These are phyloP conservation scores for Cantharis lateralis DNA, from an alignment of 2,888 invertebrate genomes.

Conservation along the genomic window DNA sequence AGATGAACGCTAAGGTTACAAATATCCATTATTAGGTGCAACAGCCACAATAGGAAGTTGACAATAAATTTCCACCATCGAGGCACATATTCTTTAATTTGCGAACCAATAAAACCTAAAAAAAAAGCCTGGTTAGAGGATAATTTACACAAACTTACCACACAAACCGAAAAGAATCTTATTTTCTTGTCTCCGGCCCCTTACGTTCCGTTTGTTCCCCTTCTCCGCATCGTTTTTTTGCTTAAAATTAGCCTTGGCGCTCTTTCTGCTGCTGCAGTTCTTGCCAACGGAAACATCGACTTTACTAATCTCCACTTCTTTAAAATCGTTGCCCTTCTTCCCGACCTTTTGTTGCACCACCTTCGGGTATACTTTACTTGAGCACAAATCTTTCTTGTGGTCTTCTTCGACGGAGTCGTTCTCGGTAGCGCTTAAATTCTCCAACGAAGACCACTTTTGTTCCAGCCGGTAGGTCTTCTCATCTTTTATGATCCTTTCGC, in stretches of 20 bases:
- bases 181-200: slow-evolving; percentile 57
- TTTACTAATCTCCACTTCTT: slow-evolving; percentile 44
- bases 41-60: slow-evolving; percentile 74
- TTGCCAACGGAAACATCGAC: slow-evolving; percentile 45
- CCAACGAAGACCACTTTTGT: slow-evolving; percentile 66
- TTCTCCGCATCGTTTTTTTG: slow-evolving; percentile 48
- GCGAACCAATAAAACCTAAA: slow-evolving; percentile 52
- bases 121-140: slow-evolving; percentile 11
- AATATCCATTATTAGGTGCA: slow-evolving; percentile 79
- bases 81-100: slow-evolving; percentile 58
- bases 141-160: slow-evolving; percentile 7
- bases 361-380: slow-evolving; percentile 58
- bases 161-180: slow-evolving; percentile 49
- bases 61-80: slow-evolving; percentile 62
- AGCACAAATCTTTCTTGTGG: slow-evolving; percentile 51
- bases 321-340: slow-evolving; percentile 50
- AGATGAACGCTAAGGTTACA: slow-evolving; percentile 77
- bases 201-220: slow-evolving; percentile 60
- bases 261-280: slow-evolving; percentile 47
- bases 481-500: slow-evolving; percentile 47
- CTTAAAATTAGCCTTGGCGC: slow-evolving; percentile 39
- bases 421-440: slow-evolving; percentile 55
- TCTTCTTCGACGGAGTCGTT: slow-evolving; percentile 54
- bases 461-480: slow-evolving; percentile 54
- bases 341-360: slow-evolving; percentile 57